Base-by-base conservation (phyloP, 1,140 invertebrate genomes). In the Solenopsis fugax region DNA sequence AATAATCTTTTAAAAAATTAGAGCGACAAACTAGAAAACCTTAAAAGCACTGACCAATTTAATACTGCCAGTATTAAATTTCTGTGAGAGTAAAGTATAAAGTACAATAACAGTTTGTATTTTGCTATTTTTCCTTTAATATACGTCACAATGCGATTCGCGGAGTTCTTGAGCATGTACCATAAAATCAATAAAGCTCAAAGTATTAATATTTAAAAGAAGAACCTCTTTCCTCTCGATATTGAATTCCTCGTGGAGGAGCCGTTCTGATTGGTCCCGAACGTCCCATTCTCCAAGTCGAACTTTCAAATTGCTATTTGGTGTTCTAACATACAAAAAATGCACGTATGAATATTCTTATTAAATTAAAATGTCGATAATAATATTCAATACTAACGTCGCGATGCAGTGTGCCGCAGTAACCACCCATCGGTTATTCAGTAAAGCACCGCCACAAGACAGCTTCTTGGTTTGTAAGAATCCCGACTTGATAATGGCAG, bases 221-320 rank as follows among this genome's bases (percentile, higher is more conserved):
- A 65, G 54, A 87, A 98, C 98, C 95, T 98, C 98, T 93, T 98
- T 98, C 21, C 98, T 95, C 93, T 98, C 98, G 0, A 99, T 98
- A 21, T 97, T 96, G 92, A 96, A 99, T 95, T 99, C 98, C 93
- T 99, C 98, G 93, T 99, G 98, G 5, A 97, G 96, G 24, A 98
- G 96, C 56, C 97, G 96, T 93, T 99, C 98, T 10, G 97, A 97
- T 29, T 97, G 96, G 56, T 97, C 98, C 34, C 98, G 95, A 0
- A 99, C 98, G 94, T 99, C 98, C 97, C 98, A 98, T 93, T 99
- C 98, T 0, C 98, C 98, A 0, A 99, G 95, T 18, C 98, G 96
- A 1, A 99, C 98, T 91, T 98, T 97, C 69, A 99, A 96, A 92
- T 98, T 98, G 41, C 96, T 97, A 91, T 98, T 98, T 24, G 98